Base-by-base conservation (phyloP, 2,797 vertebrate species). In the Rhinogobio ventralis region DNA sequence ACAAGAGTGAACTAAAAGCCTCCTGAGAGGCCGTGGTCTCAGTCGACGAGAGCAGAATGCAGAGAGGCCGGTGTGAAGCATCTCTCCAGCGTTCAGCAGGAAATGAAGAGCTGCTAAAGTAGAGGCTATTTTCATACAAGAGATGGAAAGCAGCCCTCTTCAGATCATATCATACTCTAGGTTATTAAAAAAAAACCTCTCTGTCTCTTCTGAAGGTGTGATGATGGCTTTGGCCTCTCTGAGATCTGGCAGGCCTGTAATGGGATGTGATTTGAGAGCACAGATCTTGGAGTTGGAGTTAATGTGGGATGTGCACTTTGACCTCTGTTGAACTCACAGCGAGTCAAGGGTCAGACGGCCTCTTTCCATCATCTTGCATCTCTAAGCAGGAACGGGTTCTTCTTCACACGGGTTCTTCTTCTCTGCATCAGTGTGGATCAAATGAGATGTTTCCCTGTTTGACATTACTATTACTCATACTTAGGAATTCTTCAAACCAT, bases 51-150 rank as follows among this genome's bases (percentile, higher is more conserved):
- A 60, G 60, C 71, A 75, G 45, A 74, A 83, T 83, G 23, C 39
- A 33, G 51, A 72, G 49, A 49, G 42, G 5, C 60, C 13, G 20
- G 36, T 57, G 25, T 79, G 25, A 53, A 81, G 83, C 75, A 82
- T 64, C 83, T 87, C 80, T 83, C 39, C 42, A 64, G 42, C 19
- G 14, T 33, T 42, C 46, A 19, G 49, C 46, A 74, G 74, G 81
- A 87, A 85, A 88, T 83, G 69, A 86, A 39, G 74, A 75, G 82
- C 45, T 55, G 57, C 71, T 86, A 78, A 85, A 82, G 75, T 73
- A 83, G 79, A 75, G 85, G 82, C 85, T 71, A 88, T 90, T 90
- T 88, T 86, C 80, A 86, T 90, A 88, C 57, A 64, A 83, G 69
- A 85, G 84, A 87, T 88, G 82, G 79, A 85, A 88, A 88, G 87